Conservation (phyloP, 2,888 invertebrate species). For the Pocota personata region DNA sequence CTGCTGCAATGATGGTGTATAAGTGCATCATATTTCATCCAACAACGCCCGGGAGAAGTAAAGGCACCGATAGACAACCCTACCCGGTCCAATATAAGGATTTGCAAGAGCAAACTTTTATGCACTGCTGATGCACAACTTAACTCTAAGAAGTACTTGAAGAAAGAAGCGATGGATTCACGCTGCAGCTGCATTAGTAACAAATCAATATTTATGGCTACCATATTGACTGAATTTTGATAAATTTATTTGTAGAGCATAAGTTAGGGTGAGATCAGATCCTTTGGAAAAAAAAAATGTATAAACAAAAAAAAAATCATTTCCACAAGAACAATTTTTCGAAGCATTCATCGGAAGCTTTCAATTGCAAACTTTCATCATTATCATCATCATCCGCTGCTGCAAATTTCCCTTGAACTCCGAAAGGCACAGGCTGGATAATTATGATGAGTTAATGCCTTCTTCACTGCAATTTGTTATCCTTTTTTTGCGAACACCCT, state of each 20-base stretch:
- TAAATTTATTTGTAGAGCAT: slow-evolving; percentile 35
- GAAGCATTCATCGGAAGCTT: slow-evolving; percentile 23
- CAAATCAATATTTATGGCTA: slow-evolving; percentile 58
- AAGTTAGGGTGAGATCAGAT: background rate
- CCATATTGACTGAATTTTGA: slow-evolving; percentile 52
- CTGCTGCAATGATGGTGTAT: background rate
- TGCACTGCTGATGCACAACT: slow-evolving; percentile 32
- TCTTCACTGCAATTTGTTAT: slow-evolving; percentile 43
- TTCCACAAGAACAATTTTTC: background rate
- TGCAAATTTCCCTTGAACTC: slow-evolving; percentile 28
- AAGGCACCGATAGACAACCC: background rate
- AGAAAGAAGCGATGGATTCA: slow-evolving; percentile 16
- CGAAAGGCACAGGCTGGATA: background rate
- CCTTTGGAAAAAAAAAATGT: background rate
- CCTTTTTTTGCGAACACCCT: slow-evolving; percentile 25
- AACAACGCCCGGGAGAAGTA: slow-evolving; percentile 19
- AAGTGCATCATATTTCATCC: slow-evolving; percentile 57
- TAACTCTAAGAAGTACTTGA: slow-evolving; percentile 1
- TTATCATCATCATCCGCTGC: slow-evolving; percentile 28
- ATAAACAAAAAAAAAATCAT: too few relatives aligned
- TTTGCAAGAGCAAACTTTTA: slow-evolving; percentile 26
- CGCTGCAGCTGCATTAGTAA: slow-evolving; percentile 24
- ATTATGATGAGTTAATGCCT: slow-evolving; percentile 46
- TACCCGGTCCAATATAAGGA: background rate
- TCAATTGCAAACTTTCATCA: slow-evolving; percentile 46